phyloP scores from a whole-genome alignment of 2,888 invertebrate species.

The Lasioglossum pauxillum region DNA sequence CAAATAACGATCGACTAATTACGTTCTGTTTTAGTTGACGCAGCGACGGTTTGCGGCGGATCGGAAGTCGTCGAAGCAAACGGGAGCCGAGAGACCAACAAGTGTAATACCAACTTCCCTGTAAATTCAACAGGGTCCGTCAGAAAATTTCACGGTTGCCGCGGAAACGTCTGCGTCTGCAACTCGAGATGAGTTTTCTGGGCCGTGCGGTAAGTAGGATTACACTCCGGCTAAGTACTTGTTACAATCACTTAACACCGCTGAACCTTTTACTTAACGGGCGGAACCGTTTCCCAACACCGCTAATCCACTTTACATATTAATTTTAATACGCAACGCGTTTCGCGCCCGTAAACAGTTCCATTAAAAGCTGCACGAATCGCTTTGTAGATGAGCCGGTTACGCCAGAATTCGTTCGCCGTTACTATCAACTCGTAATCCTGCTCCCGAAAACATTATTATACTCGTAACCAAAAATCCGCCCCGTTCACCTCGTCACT shows the following conservation, averaged over 20 bases:
- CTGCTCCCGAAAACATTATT: background rate
- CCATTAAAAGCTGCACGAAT: background rate
- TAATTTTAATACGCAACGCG: slow-evolving; percentile 26
- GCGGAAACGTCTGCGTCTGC: slow-evolving; percentile 27
- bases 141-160: slow-evolving; percentile 45
- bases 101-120: slow-evolving; percentile 36
- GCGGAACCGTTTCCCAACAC: background rate
- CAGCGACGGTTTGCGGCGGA: background rate
- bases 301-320: slow-evolving; percentile 22
- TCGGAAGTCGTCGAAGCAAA: slow-evolving; percentile 17
- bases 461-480: background rate
- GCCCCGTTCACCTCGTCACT: background rate
- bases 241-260: slow-evolving; percentile 52
- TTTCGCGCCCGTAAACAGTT: slow-evolving; percentile 3
- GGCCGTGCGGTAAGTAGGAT: slow-evolving; percentile 49
- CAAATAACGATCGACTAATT: slow-evolving; percentile 7
- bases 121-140: slow-evolving; percentile 32
- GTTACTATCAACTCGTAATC: background rate
- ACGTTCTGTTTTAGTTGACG: background rate
- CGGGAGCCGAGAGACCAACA: slow-evolving; percentile 1
- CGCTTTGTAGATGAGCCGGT: background rate
- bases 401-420: too few species aligned
- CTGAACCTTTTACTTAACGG: slow-evolving; percentile 44
- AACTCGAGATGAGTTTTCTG: slow-evolving; percentile 46
- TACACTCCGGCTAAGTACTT: slow-evolving; percentile 48